A percentile compares a stretch with the other conserved stretches of the same genome.
These are phyloP conservation scores for Graptemys geographica DNA, from an alignment of 2,797 vertebrate species.

Conservation along the genomic window DNA sequence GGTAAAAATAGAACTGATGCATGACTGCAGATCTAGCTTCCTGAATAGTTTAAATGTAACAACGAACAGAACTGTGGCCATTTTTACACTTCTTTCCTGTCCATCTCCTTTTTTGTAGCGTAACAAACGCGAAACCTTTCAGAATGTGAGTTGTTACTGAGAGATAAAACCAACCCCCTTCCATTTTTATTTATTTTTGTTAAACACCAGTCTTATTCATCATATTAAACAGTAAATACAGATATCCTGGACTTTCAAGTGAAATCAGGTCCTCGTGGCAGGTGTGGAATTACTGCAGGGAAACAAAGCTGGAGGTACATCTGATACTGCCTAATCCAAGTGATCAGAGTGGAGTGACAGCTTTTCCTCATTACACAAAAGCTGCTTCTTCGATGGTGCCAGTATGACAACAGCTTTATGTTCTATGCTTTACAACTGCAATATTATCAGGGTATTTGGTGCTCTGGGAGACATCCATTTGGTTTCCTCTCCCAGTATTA, in stretches of 20 bases:
- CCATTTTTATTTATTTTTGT: conserved; percentile 26
- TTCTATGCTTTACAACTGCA: background rate
- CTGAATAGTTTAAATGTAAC: background rate
- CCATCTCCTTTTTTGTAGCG: background rate
- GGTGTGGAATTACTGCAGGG: background rate
- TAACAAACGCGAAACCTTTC: background rate
- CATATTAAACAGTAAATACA: background rate
- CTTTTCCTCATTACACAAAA: background rate
- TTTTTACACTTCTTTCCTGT: background rate
- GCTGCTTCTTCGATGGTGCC: background rate
- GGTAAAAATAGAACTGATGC: background rate
- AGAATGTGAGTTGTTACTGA: conserved; percentile 30
- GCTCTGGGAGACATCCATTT: background rate
- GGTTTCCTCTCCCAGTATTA: background rate
- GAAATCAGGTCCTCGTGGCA: background rate
- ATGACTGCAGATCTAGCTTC: background rate
- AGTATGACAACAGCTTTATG: background rate
- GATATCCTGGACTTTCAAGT: background rate
- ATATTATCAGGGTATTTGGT: background rate
- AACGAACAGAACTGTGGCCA: background rate
- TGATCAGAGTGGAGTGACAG: background rate
- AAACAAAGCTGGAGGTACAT: background rate
- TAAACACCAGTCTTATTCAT: conserved; percentile 16
- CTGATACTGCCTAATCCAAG: background rate
- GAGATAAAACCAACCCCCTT: conserved; percentile 14